Conservation (phyloP, 2,113 vertebrate species). For the Centropus bengalensis region DNA sequence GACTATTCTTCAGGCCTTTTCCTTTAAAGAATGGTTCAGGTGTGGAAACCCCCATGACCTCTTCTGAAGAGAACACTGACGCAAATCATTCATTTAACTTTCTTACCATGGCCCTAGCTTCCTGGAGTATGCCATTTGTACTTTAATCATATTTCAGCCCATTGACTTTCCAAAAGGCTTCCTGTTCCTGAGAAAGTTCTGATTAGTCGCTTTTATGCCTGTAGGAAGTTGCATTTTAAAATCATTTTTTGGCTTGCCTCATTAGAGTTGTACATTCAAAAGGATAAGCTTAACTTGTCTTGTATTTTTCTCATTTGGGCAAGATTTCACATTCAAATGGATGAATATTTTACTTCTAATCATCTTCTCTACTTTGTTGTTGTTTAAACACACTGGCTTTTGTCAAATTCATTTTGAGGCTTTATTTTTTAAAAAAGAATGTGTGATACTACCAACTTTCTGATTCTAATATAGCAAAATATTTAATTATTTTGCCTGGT, state of each 20-base stretch:
- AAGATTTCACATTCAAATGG: neutral
- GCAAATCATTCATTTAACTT: conserved; percentile 42
- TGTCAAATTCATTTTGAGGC: neutral
- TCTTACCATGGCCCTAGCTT: neutral
- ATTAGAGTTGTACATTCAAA: conserved; percentile 16
- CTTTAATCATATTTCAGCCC: conserved; percentile 55
- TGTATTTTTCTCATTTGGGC: neutral
- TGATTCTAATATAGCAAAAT: neutral
- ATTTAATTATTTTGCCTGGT: neutral
- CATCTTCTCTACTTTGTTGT: neutral
- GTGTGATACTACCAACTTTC: neutral
- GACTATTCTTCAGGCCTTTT: neutral
- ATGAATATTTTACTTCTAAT: neutral
- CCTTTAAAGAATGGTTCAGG: neutral
- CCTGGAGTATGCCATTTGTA: conserved; percentile 43
- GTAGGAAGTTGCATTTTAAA: conserved; percentile 28
- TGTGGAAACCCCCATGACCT: conserved; percentile 8
- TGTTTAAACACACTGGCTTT: neutral
- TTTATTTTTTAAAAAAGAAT: neutral
- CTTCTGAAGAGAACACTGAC: conserved; percentile 42
- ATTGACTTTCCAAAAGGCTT: conserved; percentile 47
- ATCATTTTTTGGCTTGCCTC: conserved; percentile 12
- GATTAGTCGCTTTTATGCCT: conserved; percentile 29
- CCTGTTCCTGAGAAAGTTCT: conserved; percentile 33
- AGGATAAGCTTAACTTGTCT: conserved; percentile 13